Evolutionary conservation across 2,797 vertebrate species (phyloP), one percentile per base, ranked within the genome.

Genomic region (Gymnothorax reevesii): DNA sequence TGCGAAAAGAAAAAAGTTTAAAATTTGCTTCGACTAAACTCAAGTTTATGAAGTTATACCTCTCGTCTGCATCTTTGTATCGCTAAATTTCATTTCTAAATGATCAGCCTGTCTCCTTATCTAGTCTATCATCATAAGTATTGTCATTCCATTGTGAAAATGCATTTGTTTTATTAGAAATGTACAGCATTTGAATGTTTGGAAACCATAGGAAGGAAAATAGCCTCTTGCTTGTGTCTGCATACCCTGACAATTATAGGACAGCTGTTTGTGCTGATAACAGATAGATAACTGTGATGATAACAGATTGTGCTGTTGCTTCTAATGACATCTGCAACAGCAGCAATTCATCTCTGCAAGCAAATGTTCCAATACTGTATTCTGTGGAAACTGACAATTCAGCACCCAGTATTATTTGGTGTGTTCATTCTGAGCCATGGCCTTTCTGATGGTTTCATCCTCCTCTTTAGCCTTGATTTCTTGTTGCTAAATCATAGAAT

Each of bases 171-270:
- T 13, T 22, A 52, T 77, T 82, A n/a, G 66, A 62, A 86, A 86
- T 86, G 59, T 59, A 22, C 85, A 82, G 85, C 25, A 54, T 54
- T 1, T 79, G 7, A 79, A 54, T n/a, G 20, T 54, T 7, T 79
- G 49, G 54, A 79, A 22, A 5, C 49, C 75, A 79, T 22, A 79
- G 75, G 17, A 54, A 79, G 75, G 49, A 12, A 10, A 79, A 49
- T 20, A 52, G 57, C 60, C 27, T 69, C 77, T 86, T 77, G 77
- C 82, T 22, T 82, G 4, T 82, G 77, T 86, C 85, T 66, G 75
- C n/a, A 52, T 64, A 60, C 75, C 22, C 59, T 52, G 12, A 42
- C n/a, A 55, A 64, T 73, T 55, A 66, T 52, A 71, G 86, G 49
- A 42, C 80, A 86, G 27, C 1, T 1, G 52, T 86, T 22, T 55